phyloP scores from a whole-genome alignment of 2,797 vertebrate genomes.

The Mormyrops boulengeri region DNA sequence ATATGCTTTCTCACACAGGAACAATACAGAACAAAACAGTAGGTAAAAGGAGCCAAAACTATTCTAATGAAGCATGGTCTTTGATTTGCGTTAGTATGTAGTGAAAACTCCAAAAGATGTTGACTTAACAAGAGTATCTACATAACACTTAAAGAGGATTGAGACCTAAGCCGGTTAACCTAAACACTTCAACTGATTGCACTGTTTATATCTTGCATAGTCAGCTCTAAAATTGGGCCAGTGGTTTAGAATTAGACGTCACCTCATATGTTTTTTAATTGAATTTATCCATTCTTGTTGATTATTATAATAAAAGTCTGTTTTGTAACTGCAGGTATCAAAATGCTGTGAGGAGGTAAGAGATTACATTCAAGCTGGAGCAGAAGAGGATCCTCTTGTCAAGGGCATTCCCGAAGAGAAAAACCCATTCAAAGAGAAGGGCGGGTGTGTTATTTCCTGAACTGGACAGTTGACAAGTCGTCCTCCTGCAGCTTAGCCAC shows the following conservation, averaged over 20 bases:
- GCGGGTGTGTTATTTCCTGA: slow-evolving; percentile 87
- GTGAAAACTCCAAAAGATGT: neutral
- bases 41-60: neutral
- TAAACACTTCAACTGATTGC: neutral
- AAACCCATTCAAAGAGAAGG: slow-evolving; percentile 98
- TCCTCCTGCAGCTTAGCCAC: slow-evolving; percentile 46
- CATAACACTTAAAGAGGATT: slow-evolving; percentile 15
- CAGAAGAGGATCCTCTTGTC: slow-evolving; percentile 81
- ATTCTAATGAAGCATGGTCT: neutral
- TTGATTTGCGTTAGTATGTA: neutral
- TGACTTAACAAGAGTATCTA: neutral
- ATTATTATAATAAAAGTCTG: neutral
- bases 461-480: slow-evolving; percentile 46
- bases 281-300: neutral
- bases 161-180: slow-evolving; percentile 2
- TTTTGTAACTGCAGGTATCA: slow-evolving; percentile 69
- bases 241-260: neutral
- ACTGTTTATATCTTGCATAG: neutral
- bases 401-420: slow-evolving; percentile 94
- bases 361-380: slow-evolving; percentile 81
- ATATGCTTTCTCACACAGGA: neutral
- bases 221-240: neutral
- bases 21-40: neutral
- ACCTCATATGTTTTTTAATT: neutral
- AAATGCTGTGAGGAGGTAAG: slow-evolving; percentile 95